phyloP scores from a whole-genome alignment of 2,888 invertebrate species.

The Cremastobaeus sp. region DNA sequence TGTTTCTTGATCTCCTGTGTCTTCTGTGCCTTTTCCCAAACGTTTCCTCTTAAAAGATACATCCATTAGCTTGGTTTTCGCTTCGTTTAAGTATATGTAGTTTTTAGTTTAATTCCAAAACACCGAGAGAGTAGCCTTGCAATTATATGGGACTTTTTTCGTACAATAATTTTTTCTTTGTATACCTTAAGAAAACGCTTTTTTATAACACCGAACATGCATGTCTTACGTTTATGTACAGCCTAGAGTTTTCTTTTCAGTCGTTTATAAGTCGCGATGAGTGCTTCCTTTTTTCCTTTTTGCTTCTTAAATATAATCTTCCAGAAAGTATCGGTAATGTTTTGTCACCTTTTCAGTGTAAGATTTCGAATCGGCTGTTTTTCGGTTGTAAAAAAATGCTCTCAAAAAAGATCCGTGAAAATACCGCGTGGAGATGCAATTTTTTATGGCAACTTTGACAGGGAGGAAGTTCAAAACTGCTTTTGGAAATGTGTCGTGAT shows the following conservation, averaged over 20 bases:
- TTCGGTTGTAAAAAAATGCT: slow-evolving; percentile 22
- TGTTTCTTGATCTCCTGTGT: slow-evolving; percentile 58
- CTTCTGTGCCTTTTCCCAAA: slow-evolving; percentile 58
- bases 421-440: slow-evolving; percentile 37
- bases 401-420: slow-evolving; percentile 38
- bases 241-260: slow-evolving; percentile 75
- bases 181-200: slow-evolving; percentile 73
- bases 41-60: slow-evolving; percentile 75
- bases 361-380: slow-evolving; percentile 38
- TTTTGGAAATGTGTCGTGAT: slow-evolving; percentile 14
- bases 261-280: slow-evolving; percentile 73
- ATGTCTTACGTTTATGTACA: slow-evolving; percentile 78
- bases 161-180: slow-evolving; percentile 63
- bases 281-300: slow-evolving; percentile 62
- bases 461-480: slow-evolving; percentile 34
- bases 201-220: slow-evolving; percentile 77
- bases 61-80: slow-evolving; percentile 72
- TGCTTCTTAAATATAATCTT: slow-evolving; percentile 37
- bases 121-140: slow-evolving; percentile 77
- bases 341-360: slow-evolving; percentile 40
- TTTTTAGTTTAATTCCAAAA: slow-evolving; percentile 76
- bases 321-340: slow-evolving; percentile 45
- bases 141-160: slow-evolving; percentile 65
- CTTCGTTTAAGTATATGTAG: slow-evolving; percentile 74
- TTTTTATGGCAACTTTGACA: slow-evolving; percentile 51